phyloP scores from a whole-genome alignment of 2,113 vertebrate species.

The Eulemur rufifrons region DNA sequence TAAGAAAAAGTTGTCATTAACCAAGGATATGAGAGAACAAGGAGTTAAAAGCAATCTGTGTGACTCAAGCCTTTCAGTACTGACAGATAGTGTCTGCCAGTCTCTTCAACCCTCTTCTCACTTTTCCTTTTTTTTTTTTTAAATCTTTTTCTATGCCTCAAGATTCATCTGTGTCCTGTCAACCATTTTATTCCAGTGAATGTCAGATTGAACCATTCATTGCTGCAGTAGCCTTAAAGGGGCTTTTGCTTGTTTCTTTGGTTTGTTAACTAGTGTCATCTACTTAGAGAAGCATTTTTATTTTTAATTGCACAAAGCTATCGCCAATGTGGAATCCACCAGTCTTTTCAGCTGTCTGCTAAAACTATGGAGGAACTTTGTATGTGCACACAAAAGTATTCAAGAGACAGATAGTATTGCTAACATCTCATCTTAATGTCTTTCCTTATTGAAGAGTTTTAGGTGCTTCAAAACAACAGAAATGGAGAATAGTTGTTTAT shows the following conservation, averaged over 20 bases:
- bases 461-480: slow-evolving; percentile 61
- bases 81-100: slow-evolving; percentile 69
- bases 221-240: slow-evolving; percentile 39
- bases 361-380: not conserved
- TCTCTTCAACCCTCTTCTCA: slow-evolving; percentile 65
- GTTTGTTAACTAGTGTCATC: slow-evolving; percentile 29
- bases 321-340: slow-evolving; percentile 26
- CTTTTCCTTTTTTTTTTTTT: slow-evolving; percentile 71
- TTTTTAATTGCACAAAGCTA: slow-evolving; percentile 20
- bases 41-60: slow-evolving; percentile 69
- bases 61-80: slow-evolving; percentile 72
- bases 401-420: not conserved
- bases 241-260: slow-evolving; percentile 25
- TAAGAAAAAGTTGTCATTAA: slow-evolving; percentile 68
- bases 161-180: slow-evolving; percentile 46
- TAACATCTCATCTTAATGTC: slow-evolving; percentile 21
- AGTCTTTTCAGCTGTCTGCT: slow-evolving; percentile 9
- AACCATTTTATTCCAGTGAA: slow-evolving; percentile 67
- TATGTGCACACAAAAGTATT: slow-evolving; percentile 38
- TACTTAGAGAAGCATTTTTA: slow-evolving; percentile 32
- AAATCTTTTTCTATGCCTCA: slow-evolving; percentile 53
- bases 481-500: slow-evolving; percentile 46
- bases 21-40: slow-evolving; percentile 64
- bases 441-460: slow-evolving; percentile 45
- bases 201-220: slow-evolving; percentile 57